Evolutionary conservation across 2,888 invertebrate species (phyloP), one percentile per base, ranked within the genome.

Genomic region (Thalpophila matura): DNA sequence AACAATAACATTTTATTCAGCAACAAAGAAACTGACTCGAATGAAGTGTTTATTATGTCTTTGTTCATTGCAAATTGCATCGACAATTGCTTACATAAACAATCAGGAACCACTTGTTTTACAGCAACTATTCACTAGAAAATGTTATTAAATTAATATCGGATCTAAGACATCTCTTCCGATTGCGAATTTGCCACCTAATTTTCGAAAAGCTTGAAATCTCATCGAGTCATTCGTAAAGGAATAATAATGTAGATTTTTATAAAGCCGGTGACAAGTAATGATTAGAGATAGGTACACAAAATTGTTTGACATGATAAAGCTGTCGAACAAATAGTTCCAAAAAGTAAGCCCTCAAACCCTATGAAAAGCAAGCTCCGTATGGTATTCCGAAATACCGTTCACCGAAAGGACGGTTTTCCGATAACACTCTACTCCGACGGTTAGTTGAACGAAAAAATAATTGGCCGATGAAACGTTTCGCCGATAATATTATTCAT

Each of bases 21-120:
- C 79, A 77, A 86, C 85, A 87, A 87, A 86, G 86, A 83, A 82
- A 60, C 67, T 80, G 69, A 79, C 76, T 77, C 74, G 77, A 77
- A 82, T 79, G 74, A 68, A 69, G 72, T 66, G 68, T 74, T 77
- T 76, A 73, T 76, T 73, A 72, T 63, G 74, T 82, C 85, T 86
- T 86, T 86, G 85, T 86, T 81, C 79, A 74, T 57, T 70, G 67
- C 69, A 68, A 67, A 42, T 58, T 72, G 68, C 77, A 78, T 69
- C 71, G 71, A 75, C 74, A 73, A 79, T 50, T 62, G 55, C 62
- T 64, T 70, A 74, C 61, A 74, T 76, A 75, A 76, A 79, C 63
- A 81, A 83, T 79, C 84, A 81, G 82, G 82, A 83, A 85, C 77
- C 68, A 75, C 80, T 72, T 69, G 78, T 79, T 78, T 61, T 71